Base-by-base conservation (phyloP, 2,888 invertebrate genomes). In the Andrena flavipes region DNA sequence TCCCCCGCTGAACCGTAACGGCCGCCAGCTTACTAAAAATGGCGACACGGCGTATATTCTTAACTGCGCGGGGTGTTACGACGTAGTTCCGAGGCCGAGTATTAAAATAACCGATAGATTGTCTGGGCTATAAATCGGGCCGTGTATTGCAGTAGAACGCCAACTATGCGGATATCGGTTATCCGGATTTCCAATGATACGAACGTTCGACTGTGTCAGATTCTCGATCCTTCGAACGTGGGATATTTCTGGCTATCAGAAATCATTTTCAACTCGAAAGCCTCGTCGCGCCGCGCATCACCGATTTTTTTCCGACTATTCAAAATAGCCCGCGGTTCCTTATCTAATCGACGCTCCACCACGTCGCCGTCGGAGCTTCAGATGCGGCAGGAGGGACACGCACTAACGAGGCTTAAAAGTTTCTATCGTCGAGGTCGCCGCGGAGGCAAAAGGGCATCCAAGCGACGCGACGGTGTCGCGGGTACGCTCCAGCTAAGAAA, bases 101-200 rank as follows among this genome's bases (percentile, higher is more conserved):
- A 42, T 77, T 77, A 62, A 76, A 78, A 68, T 73, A 72, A 29
- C 59, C 70, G 49, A 69, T 30, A 16, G 54, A 69, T 65, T 64
- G 42, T 49, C 48, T 33, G 16, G 33, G 33, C 65, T 42, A 51
- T 23, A 49, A 56, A 30, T 29, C 65, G 0, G 42, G 10, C 26
- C 35, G 42, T 23, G 59, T 75, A 51, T 29, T n/a, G 49, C 51
- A 7, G 23, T 51, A 67, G 23, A 76, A 60, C 23, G 3, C 48
- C 48, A 23, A 5, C 29, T 42, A 30, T 23, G 6, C 42, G 54
- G 42, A 49, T 48, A 73, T 16, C 35, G 64, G n/a, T 54, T 51
- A 35, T 51, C 48, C 26, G 49, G 26, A 60, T 33, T 67, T 67
- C 48, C 42, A 30, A 4, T 48, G 42, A 56, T 33, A 16, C 23